Evolutionary conservation across 2,797 vertebrate species (phyloP).

Genomic region (Ptychobarbus kaznakovi): DNA sequence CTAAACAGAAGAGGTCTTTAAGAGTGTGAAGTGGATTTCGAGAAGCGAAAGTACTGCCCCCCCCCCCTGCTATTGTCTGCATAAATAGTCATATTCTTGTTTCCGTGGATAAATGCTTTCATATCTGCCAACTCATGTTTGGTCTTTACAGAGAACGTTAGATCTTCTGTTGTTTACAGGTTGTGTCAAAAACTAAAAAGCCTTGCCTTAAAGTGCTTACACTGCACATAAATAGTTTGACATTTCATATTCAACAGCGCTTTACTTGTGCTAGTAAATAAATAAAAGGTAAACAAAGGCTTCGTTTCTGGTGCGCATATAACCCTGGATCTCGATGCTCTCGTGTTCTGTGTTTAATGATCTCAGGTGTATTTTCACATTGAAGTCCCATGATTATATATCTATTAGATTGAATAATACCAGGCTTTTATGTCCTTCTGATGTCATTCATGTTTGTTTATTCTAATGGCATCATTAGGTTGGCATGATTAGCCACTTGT

Average conservation of each 20-base stretch:
- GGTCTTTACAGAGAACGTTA: constrained; percentile 78
- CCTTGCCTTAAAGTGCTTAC: constrained; percentile 82
- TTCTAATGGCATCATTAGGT: constrained; percentile 56
- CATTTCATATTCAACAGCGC: constrained; percentile 80
- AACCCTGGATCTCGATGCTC: constrained; percentile 67
- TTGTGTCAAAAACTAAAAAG: constrained; percentile 76
- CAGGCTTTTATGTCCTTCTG: constrained; percentile 41
- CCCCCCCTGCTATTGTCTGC: constrained; percentile 38
- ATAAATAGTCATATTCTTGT: constrained; percentile 34
- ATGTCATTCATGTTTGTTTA: constrained; percentile 37
- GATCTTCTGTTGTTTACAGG: constrained; percentile 80
- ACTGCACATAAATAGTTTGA: constrained; percentile 83
- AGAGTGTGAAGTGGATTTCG: constrained; percentile 22
- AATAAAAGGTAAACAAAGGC: constrained; percentile 75
- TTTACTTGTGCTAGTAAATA: constrained; percentile 76
- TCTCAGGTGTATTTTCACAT: constrained; percentile 60
- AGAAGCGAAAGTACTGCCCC: not conserved
- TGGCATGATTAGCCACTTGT: constrained; percentile 56
- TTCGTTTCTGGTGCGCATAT: constrained; percentile 71
- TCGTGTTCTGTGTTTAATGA: constrained; percentile 49
- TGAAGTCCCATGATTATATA: constrained; percentile 64
- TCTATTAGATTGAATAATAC: constrained; percentile 36
- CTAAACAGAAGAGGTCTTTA: constrained; percentile 31
- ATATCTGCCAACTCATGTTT: constrained; percentile 79
- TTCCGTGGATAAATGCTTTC: constrained; percentile 75